Evolutionary conservation across 2,797 vertebrate genomes (phyloP).

Genomic region (Todus mexicanus): DNA sequence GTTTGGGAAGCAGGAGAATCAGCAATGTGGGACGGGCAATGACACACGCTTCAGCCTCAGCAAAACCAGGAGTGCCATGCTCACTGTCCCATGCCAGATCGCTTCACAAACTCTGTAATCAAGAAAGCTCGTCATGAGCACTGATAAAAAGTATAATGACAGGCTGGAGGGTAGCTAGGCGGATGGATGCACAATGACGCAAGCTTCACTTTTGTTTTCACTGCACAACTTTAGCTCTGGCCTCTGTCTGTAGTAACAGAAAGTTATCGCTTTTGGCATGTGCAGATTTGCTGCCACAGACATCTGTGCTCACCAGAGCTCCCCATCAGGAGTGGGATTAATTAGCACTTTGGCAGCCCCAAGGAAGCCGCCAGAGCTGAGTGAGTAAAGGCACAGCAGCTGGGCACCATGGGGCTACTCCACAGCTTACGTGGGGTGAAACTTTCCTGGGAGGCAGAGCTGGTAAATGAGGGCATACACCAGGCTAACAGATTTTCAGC

Average conservation of each 20-base stretch:
- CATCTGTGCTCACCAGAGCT: not conserved
- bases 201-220: not conserved
- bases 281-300: not conserved
- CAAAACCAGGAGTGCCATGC: not conserved
- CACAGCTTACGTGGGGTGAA: fast-evolving
- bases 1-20: not conserved
- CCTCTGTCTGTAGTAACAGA: not conserved
- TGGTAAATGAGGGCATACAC: not conserved
- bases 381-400: fast-evolving
- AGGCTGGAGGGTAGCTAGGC: not conserved
- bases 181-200: not conserved
- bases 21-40: not conserved
- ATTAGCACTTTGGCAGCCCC: not conserved
- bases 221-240: not conserved
- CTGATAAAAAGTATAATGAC: not conserved
- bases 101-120: not conserved
- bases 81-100: not conserved
- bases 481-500: not conserved
- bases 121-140: not conserved
- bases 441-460: not conserved
- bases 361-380: not conserved
- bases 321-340: not conserved
- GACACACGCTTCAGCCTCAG: not conserved
- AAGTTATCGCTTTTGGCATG: not conserved
- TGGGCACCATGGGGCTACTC: not conserved